Conservation (phyloP, 2,797 vertebrate species). For the Danio kyathit region DNA sequence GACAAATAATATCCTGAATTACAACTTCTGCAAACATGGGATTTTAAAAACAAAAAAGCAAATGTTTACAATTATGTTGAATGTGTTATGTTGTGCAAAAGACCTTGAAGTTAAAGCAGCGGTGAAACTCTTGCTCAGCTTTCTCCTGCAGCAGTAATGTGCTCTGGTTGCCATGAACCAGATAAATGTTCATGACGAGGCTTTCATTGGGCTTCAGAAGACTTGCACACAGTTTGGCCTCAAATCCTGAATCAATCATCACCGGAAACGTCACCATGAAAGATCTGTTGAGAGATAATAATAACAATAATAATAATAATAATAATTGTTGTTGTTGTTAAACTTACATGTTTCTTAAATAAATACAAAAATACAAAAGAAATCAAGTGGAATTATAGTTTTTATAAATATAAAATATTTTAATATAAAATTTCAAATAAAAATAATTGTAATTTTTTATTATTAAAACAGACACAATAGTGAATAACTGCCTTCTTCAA, state of each 20-base stretch:
- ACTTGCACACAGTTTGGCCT: conserved; percentile 68
- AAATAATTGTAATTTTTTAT: too few relatives aligned
- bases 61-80: neutral
- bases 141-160: conserved; percentile 58
- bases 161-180: conserved; percentile 49
- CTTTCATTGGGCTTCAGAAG: conserved; percentile 71
- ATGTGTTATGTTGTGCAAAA: neutral
- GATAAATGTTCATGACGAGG: conserved; percentile 66
- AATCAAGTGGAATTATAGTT: too few relatives aligned
- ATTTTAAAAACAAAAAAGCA: too few relatives aligned
- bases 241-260: conserved; percentile 67
- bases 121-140: conserved; percentile 60
- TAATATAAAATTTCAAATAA: too few relatives aligned
- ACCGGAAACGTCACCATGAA: conserved; percentile 76
- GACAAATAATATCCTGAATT: neutral
- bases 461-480: too few relatives aligned
- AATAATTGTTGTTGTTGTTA: too few relatives aligned
- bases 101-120: conserved; percentile 71
- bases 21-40: neutral
- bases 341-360: neutral
- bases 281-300: conserved; percentile 59
- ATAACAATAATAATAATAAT: neutral
- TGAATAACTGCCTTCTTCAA: neutral
- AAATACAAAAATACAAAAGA: neutral
- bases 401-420: too few relatives aligned